Evolutionary conservation across 2,888 invertebrate genomes (phyloP), one percentile per base, ranked within the genome.

Genomic region (Zelleria hepariella): DNA sequence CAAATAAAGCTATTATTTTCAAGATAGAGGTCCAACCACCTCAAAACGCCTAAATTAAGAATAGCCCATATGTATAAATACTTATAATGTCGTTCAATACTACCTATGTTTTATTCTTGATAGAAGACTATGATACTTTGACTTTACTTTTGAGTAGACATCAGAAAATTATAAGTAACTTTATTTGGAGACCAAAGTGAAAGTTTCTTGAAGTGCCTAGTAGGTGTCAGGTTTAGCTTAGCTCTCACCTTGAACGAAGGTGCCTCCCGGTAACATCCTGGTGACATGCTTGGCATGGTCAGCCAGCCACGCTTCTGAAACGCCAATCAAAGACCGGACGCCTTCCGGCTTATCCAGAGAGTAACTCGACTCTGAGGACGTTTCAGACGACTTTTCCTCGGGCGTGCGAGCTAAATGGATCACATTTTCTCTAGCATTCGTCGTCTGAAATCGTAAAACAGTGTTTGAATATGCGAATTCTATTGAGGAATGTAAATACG

Each of bases 211-310:
- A n/a, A n/a, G n/a, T n/a, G n/a, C n/a, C n/a, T n/a, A n/a, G n/a
- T n/a, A n/a, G n/a, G n/a, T n/a, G n/a, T n/a, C n/a, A n/a, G n/a
- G n/a, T n/a, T n/a, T n/a, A n/a, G n/a, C n/a, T 32, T 7, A 10
- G 53, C 26, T 25, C 48, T 56, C 64, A 80, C 94, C 97, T 73
- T 96, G 89, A 56, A 97, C 94, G 81, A 93, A 93, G 90, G 97
- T 92, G 54, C 97, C 97, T 51, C 97, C 98, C 32, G 97, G 95
- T 62, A 97, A 85, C 96, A 97, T 97, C 79, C 96, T 92, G 2
- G 94, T 94, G 1, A 96, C 95, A 89, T 95, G 94, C 75, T 93
- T 92, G 49, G 96, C 95, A 86, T 97, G 96, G 72, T 95, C 94
- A 0, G 93, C 93, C 2, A 95, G 90, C 92, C 93, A 93, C 58